These are phyloP conservation scores for Hymenochirus boettgeri DNA, from an alignment of 2,113 vertebrate species.

Conservation along the genomic window DNA sequence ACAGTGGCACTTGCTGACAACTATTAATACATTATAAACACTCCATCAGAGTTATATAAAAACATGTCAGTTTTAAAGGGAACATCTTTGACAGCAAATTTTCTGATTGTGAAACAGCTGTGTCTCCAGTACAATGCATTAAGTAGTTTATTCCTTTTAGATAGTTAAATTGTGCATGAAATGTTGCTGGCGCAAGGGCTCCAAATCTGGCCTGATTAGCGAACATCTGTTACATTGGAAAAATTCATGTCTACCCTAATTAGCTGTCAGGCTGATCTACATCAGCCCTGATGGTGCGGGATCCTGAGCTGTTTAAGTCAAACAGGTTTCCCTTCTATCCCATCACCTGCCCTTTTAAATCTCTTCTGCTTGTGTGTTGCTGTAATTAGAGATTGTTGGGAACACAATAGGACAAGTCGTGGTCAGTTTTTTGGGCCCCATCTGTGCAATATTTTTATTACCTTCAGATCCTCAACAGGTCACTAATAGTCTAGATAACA, in stretches of 20 bases:
- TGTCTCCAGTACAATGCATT: constrained; percentile 99
- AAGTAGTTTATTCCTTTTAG: constrained; percentile 99
- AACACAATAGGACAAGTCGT: constrained; percentile 90
- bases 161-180: constrained; percentile 99
- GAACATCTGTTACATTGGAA: constrained; percentile 99
- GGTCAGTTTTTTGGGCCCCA: constrained; percentile 87
- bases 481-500: constrained; percentile 44
- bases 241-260: constrained; percentile 99
- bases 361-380: constrained; percentile 71
- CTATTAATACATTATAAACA: constrained; percentile 99
- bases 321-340: constrained; percentile 94
- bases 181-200: constrained; percentile 97
- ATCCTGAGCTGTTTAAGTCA: constrained; percentile 84
- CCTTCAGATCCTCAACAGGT: constrained; percentile 57
- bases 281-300: constrained; percentile 96
- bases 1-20: constrained; percentile 84
- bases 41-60: constrained; percentile 98
- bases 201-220: constrained; percentile 99
- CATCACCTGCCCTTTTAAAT: constrained; percentile 90
- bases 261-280: constrained; percentile 98
- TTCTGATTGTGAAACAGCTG: constrained; percentile 99
- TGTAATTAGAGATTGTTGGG: constrained; percentile 95
- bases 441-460: constrained; percentile 80
- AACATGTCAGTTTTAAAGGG: constrained; percentile 90
- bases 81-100: constrained; percentile 92